Conservation (phyloP, 2,888 invertebrate genomes). For the Philereme transversata region DNA sequence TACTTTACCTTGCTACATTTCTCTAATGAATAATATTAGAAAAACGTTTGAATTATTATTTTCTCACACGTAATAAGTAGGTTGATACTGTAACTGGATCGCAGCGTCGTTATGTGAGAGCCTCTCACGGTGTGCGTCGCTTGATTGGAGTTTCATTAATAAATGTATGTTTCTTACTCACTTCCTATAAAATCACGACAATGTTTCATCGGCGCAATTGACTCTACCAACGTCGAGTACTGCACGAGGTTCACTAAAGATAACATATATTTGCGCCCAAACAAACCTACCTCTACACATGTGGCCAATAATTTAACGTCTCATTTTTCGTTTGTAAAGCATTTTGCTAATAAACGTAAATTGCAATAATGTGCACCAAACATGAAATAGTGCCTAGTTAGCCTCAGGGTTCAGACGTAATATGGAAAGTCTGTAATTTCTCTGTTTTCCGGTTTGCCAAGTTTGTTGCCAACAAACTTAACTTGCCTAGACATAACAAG, state of each 20-base stretch:
- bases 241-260: too few species aligned
- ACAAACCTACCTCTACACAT: too few species aligned
- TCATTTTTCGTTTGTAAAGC: background rate
- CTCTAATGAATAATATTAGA: conserved; percentile 23
- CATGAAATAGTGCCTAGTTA: background rate
- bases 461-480: too few species aligned
- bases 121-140: conserved; percentile 65
- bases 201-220: conserved; percentile 31
- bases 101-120: conserved; percentile 64
- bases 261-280: too few species aligned
- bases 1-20: conserved; percentile 8
- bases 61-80: conserved; percentile 61
- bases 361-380: background rate
- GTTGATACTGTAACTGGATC: conserved; percentile 68
- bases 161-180: conserved; percentile 37
- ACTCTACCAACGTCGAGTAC: conserved; percentile 19
- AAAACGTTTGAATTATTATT: conserved; percentile 41
- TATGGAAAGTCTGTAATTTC: conserved; percentile 11
- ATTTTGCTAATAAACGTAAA: background rate
- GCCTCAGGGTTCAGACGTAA: background rate
- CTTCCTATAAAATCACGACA: conserved; percentile 30
- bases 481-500: background rate
- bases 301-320: conserved; percentile 4
- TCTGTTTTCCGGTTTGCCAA: too few species aligned
- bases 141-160: conserved; percentile 57